Evolutionary conservation across 2,113 vertebrate species (phyloP), one percentile per base, ranked within the genome.

Genomic region (Antigone vipio): DNA sequence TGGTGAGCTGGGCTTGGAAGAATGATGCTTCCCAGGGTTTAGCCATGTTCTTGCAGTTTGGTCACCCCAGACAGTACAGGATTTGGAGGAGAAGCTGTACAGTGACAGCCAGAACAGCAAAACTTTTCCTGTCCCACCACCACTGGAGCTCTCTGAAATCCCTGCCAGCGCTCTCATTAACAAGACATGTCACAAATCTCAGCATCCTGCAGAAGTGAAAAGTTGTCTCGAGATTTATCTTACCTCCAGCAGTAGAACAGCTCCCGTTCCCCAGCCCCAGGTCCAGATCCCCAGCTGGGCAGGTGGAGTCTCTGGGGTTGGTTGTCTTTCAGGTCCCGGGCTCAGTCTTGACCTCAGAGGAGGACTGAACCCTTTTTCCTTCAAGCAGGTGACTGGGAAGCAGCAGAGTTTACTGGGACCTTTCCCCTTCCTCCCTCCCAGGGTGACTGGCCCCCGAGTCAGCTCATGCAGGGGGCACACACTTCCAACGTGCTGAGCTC

Each of bases 401-500:
- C 14, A 45, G 22, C 27, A 53, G 47, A 62, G 1, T 74, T 80
- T 74, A 38, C 12, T 38, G 24, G 19, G 11, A 50, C 15, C 11
- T 81, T 34, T 32, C 13, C 8, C 3, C 5, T 56, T 76, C 9
- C 13, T 71, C 4, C 77, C 9, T 40, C 2, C 11, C 5, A 27
- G 21, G 11, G 26, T 42, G 7, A 24, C 5, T 17, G 5, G 4
- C 34, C 11, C 8, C 18, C 5, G 17, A 2, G 4, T 53, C 19
- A 47, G 38, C 11, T 49, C 30, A 22, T 21, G 11, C 29, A 67
- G 8, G 14, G 21, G 11, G 5, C 10, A 19, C 19, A n/a, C 8
- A 11, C 7, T 53, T 26, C 17, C 52, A 62, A 4, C 0, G 0
- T 19, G 45, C 29, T 49, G 29, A 66, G 14, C 30, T 66, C 23